Base-by-base conservation (phyloP, 2,113 vertebrate species). In the Etia nguti region DNA sequence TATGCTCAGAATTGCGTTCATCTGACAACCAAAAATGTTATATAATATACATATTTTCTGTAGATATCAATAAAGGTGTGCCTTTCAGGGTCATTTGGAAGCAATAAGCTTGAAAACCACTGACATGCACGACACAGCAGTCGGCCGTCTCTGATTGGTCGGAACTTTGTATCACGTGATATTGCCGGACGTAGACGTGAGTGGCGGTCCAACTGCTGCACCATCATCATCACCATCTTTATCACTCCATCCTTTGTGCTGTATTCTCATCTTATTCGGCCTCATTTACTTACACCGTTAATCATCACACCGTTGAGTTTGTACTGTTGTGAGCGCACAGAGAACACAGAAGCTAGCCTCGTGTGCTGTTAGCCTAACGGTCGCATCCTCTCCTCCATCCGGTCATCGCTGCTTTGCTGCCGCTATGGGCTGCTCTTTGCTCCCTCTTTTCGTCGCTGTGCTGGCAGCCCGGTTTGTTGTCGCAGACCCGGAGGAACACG, bases 401-500 rank as follows among this genome's bases (percentile, higher is more conserved):
- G 57, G 41, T 73, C 15, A 15, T 34, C 83, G 29, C 12, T 48
- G 34, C 36, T 24, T 36, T 8, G 36, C 10, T 4, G 56, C 82
- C 10, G 82, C 57, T 31, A 94, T 94, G 93, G 12, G 4, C 50
- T 65, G 10, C 41, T 56, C 29, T 22, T 55, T 87, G 16, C 46
- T 89, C 12, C 41, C 55, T 79, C 38, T 94, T 24, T 29, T 94
- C 18, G 31, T 52, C 34, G 82, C 86, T 10, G n/a, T 94, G 22
- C 52, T 94, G 16, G 54, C 84, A 3, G 29, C 73, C 6, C 38
- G 70, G 20, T 60, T 77, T 38, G 81, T 81, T 11, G 34, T 83
- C 2, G 95, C 92, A 86, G 94, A 96, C 36, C 88, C 62, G 46
- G 77, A 93, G 3, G 90, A 83, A 22, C 89, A 92, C 54, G 79